phyloP scores from a whole-genome alignment of 2,888 invertebrate genomes.

The Agapostemon virescens region DNA sequence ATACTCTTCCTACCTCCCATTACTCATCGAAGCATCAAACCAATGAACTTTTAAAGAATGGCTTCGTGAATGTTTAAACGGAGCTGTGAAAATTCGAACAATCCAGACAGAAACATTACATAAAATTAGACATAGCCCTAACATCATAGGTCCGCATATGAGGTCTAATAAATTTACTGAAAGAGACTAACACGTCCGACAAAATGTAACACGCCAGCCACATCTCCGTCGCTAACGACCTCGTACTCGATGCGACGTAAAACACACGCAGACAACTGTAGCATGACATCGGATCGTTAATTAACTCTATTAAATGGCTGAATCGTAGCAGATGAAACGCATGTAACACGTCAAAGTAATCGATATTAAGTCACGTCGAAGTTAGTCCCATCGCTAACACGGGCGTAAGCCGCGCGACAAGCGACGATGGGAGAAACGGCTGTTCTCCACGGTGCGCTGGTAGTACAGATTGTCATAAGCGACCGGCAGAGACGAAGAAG shows the following conservation, averaged over 20 bases:
- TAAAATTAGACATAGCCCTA: neutral
- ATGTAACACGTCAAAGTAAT: constrained; percentile 1
- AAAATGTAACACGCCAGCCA: neutral
- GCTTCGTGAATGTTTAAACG: too few relatives aligned
- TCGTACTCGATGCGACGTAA: neutral
- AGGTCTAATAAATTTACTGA: neutral
- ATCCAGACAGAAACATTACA: neutral
- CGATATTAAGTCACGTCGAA: neutral
- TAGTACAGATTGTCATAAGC: constrained; percentile 66
- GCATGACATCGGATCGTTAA: neutral
- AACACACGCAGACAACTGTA: neutral
- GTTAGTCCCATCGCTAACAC: constrained; percentile 23
- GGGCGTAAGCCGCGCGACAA: constrained; percentile 32
- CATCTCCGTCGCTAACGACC: neutral
- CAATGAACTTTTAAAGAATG: too few relatives aligned
- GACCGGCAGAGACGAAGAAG: constrained; percentile 42
- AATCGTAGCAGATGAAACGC: neutral
- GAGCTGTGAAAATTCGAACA: too few relatives aligned
- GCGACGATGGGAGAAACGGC: constrained; percentile 36
- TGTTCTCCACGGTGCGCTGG: constrained; percentile 47
- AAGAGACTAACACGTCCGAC: neutral
- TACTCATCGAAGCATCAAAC: too few relatives aligned
- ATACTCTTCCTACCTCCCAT: too few relatives aligned
- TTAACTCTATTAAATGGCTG: neutral
- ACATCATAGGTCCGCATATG: neutral